These are phyloP conservation scores for Trematomus loennbergii DNA, from an alignment of 2,113 vertebrate genomes.

Conservation along the genomic window DNA sequence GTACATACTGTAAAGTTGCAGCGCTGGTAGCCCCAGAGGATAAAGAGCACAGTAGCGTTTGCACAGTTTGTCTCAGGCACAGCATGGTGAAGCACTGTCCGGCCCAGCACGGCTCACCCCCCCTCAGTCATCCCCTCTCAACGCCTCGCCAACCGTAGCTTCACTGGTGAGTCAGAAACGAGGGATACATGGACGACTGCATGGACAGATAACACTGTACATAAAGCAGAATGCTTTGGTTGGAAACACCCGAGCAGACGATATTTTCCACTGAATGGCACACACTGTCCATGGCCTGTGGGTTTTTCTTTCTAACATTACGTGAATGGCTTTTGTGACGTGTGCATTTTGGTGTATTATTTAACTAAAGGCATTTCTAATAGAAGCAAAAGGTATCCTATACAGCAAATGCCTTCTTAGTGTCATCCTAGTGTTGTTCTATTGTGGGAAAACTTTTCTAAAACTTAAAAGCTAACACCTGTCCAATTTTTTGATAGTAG, in stretches of 20 bases:
- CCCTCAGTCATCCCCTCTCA: slow-evolving; percentile 45
- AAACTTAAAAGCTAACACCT: slow-evolving; percentile 26
- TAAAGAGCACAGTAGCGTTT: slow-evolving; percentile 75
- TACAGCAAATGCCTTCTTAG: slow-evolving; percentile 69
- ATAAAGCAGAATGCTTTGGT: slow-evolving; percentile 35
- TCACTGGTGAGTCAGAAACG: slow-evolving; percentile 43
- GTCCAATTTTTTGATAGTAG: slow-evolving; percentile 66
- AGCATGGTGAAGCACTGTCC: slow-evolving; percentile 67
- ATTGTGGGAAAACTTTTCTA: slow-evolving; percentile 66
- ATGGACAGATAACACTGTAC: slow-evolving; percentile 55
- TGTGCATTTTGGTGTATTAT: slow-evolving; percentile 81
- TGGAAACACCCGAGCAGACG: not conserved
- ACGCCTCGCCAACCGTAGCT: slow-evolving; percentile 72
- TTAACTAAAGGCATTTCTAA: slow-evolving; percentile 73
- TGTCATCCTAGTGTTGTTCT: slow-evolving; percentile 77
- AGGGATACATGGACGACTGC: slow-evolving; percentile 9
- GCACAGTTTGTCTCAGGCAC: slow-evolving; percentile 84
- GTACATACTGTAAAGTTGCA: slow-evolving; percentile 35
- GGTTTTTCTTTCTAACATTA: slow-evolving; percentile 62
- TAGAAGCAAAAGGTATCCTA: slow-evolving; percentile 60
- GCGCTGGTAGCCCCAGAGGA: slow-evolving; percentile 44
- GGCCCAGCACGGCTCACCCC: slow-evolving; percentile 39
- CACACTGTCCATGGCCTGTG: slow-evolving; percentile 43
- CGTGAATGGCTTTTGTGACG: slow-evolving; percentile 78
- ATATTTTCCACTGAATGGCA: not conserved